Base-by-base conservation (phyloP, 2,113 vertebrate genomes). In the Petromus typicus region DNA sequence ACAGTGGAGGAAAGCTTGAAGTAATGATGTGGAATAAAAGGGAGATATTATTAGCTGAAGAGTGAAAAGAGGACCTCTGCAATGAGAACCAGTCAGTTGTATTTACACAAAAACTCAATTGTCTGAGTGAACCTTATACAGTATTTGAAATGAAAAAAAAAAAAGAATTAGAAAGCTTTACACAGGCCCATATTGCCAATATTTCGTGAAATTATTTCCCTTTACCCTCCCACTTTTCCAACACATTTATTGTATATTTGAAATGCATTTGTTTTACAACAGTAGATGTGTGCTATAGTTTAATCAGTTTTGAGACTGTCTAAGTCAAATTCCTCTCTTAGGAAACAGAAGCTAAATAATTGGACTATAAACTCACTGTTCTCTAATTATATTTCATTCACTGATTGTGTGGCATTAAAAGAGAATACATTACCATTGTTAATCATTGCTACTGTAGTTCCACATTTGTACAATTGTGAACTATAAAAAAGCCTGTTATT, bases 1-100 rank as follows among this genome's bases (percentile, higher is more conserved):
- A 91, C 63, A 81, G 92, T 67, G 80, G 95, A 90, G 37, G 43
- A 43, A 87, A 97, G 56, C 86, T 81, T 12, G 48, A 94, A 95
- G 93, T 97, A 97, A 97, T 96, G 96, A 97, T 94, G 83, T 80
- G 27, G 91, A 95, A 95, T 95, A 73, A 91, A 94, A 86, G 86
- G 90, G 43, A 95, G 95, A 96, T 90, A 97, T 93, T 94, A 84
- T 90, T 96, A 97, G 75, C 75, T 43, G 67, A 89, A 95, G 96
- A 95, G 69, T 1, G 37, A 51, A 71, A 78, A 95, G 51, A 9
- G 54, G 54, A 59, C 67, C 79, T 96, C 81, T 76, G 75, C 80
- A 56, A 59, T 48, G 80, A 93, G 83, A 92, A n/a, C 9, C 8
- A 64, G 57, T 93, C 1, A 3, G 51, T 73, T 91, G 73, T 95